phyloP scores from a whole-genome alignment of 1,140 invertebrate genomes.

The Metaphire vulgaris region DNA sequence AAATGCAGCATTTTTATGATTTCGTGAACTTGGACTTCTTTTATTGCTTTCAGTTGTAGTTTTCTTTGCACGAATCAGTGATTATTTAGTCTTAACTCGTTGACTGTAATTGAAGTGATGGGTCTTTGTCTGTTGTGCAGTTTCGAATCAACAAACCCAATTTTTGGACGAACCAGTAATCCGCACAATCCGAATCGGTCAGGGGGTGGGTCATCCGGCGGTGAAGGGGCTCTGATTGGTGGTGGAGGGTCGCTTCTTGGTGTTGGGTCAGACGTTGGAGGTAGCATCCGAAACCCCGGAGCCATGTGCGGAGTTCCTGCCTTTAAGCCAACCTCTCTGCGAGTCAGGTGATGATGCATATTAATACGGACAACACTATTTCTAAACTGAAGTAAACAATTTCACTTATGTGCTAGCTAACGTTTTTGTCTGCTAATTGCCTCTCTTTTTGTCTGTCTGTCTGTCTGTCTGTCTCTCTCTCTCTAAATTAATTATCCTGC shows the following conservation, averaged over 20 bases:
- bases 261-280: constrained; percentile 50
- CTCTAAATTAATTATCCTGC: no score
- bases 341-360: constrained; percentile 54
- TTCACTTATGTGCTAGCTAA: no score
- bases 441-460: no score
- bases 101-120: not conserved
- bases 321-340: constrained; percentile 49
- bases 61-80: not conserved
- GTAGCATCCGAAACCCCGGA: constrained; percentile 52
- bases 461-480: no score
- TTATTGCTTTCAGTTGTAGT: not conserved
- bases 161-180: constrained; percentile 53
- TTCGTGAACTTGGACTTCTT: not conserved
- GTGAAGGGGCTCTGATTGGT: constrained; percentile 49
- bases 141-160: constrained; percentile 47
- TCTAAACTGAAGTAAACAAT: no score
- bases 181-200: constrained; percentile 41
- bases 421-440: no score
- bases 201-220: constrained; percentile 51
- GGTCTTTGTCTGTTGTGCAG: not conserved
- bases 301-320: constrained; percentile 48
- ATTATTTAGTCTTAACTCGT: not conserved
- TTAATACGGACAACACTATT: not conserved
- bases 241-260: constrained; percentile 48
- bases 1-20: not conserved